Base-by-base conservation (phyloP, 2,888 invertebrate genomes). In the Trimorus sp. region DNA sequence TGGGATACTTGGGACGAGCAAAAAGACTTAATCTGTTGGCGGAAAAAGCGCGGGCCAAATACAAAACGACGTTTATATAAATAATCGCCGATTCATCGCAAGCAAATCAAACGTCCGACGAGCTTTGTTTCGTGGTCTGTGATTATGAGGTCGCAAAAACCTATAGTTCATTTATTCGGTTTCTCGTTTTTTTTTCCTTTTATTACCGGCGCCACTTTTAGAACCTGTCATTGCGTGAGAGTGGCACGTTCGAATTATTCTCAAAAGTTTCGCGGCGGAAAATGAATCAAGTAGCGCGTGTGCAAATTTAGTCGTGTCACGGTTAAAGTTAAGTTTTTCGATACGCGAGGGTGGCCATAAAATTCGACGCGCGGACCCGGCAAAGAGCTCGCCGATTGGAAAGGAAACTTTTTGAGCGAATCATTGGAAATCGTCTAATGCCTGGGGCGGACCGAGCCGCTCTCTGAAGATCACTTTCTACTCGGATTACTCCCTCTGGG, bases 401-500 rank as follows among this genome's bases (percentile, higher is more conserved):
- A 73, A 79, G 40, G 49, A 74, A 79, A 80, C 59, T 70, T 71
- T 77, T 69, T 77, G 37, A 63, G 65, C 77, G 81, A 81, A 77
- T 76, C 76, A 60, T 16, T 51, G 68, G 53, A 77, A 76, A 81
- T 73, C 76, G 66, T 81, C 81, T 81, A 81, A 81, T 73, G 77
- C 77, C 74, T 53, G 26, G 70, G 77, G 77, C 77, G 78, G 75
- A 78, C 70, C 78, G 74, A 70, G 59, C 40, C 60, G 65, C 75
- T 82, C 75, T 82, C 53, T 63, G 36, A 82, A 82, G 78, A 82
- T 78, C 78, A 74, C 78, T 82, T 78, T 78, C 77, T 78, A 49
- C 82, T 78, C 66, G 78, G 78, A 82, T 82, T 82, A 82, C 79
- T 85, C 83, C 83, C 84, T 82, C 76, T 70, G 80, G 81, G 76